phyloP scores from a whole-genome alignment of 2,113 vertebrate species.

The Microcebus lehilahytsara region DNA sequence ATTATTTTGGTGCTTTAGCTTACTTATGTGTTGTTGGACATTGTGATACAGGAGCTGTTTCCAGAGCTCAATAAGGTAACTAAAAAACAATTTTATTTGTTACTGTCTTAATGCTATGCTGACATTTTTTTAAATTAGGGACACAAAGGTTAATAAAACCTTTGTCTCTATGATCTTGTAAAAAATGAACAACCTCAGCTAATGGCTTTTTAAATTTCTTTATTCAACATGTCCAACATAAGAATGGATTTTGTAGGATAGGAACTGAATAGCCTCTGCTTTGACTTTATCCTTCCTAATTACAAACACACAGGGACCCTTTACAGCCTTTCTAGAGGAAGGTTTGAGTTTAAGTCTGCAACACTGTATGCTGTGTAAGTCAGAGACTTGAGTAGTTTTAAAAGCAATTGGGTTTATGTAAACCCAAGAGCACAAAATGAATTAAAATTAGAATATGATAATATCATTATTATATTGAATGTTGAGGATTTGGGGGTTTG shows the following conservation, averaged over 20 bases:
- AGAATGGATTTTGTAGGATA: background rate
- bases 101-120: constrained; percentile 12
- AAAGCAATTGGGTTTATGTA: background rate
- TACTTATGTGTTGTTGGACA: constrained; percentile 94
- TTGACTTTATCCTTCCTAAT: background rate
- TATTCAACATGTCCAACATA: background rate
- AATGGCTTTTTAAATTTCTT: constrained; percentile 11
- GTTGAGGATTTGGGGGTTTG: constrained; percentile 3
- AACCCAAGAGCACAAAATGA: constrained; percentile 12
- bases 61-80: constrained; percentile 93
- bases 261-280: background rate
- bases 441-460: background rate
- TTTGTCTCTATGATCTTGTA: background rate
- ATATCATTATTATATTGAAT: constrained; percentile 5
- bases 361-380: background rate
- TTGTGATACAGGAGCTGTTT: constrained; percentile 94
- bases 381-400: constrained; percentile 5
- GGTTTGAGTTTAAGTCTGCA: background rate
- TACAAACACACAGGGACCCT: background rate
- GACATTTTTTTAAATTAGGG: constrained; percentile 6
- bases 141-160: background rate
- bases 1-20: constrained; percentile 85
- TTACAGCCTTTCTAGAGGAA: background rate
- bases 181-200: constrained; percentile 18
- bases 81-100: constrained; percentile 52